These are phyloP conservation scores for Acanthopagrus latus DNA, from an alignment of 2,797 vertebrate species.

Conservation along the genomic window DNA sequence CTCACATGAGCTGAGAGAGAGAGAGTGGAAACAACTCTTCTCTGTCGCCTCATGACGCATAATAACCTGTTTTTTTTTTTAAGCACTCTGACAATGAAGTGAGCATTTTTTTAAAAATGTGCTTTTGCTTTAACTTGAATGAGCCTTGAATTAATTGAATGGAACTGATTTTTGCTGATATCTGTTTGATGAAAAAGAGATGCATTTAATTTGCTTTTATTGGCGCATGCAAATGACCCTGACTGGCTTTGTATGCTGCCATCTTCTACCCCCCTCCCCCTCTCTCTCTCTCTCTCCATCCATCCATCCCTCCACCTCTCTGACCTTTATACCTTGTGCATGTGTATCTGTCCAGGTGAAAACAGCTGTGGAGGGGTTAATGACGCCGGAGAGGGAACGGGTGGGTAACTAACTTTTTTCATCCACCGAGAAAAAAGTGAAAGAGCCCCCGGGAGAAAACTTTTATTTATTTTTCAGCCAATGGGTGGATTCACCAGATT, in stretches of 20 bases:
- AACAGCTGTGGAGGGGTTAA: conserved; percentile 87
- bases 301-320: conserved; percentile 67
- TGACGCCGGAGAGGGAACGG: conserved; percentile 86
- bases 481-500: too few species aligned
- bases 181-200: conserved; percentile 69
- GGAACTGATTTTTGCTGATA: conserved; percentile 65
- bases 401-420: conserved; percentile 80
- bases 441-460: conserved; percentile 7
- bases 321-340: conserved; percentile 82
- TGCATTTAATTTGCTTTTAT: conserved; percentile 61
- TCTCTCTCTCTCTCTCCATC: conserved; percentile 25
- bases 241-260: conserved; percentile 80
- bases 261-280: conserved; percentile 37
- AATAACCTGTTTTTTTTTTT: conserved; percentile 63
- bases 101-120: conserved; percentile 33
- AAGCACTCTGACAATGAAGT: conserved; percentile 56
- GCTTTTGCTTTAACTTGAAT: conserved; percentile 80
- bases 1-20: conserved; percentile 62
- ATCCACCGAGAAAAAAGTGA: conserved; percentile 58
- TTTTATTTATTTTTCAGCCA: not conserved
- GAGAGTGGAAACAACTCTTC: not conserved
- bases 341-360: conserved; percentile 91
- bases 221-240: conserved; percentile 80
- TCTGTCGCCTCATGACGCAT: conserved; percentile 59
- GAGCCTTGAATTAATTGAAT: conserved; percentile 71